These are phyloP conservation scores for Okamejei kenojei DNA, from an alignment of 2,797 vertebrate genomes.

Conservation along the genomic window DNA sequence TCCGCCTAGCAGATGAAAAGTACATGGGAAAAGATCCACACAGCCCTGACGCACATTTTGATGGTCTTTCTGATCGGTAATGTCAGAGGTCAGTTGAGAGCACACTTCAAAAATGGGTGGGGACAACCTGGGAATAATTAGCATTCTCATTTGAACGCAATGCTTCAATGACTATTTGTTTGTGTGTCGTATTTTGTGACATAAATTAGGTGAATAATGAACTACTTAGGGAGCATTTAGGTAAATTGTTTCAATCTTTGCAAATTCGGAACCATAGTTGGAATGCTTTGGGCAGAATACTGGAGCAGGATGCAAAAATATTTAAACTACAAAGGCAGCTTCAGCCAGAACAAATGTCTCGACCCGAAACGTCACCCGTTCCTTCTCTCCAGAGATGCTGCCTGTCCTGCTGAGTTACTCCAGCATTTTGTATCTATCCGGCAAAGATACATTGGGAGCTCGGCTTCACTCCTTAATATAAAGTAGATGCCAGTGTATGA, in stretches of 20 bases:
- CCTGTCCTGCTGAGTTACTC: too few relatives aligned
- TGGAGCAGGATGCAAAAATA: neutral
- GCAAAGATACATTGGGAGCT: neutral
- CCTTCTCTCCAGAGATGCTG: too few relatives aligned
- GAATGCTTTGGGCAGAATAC: neutral
- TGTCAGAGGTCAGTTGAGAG: neutral
- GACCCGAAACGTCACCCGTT: too few relatives aligned
- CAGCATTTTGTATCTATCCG: too few relatives aligned
- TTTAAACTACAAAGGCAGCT: neutral
- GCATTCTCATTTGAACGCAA: neutral
- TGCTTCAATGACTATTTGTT: slow-evolving; percentile 10
- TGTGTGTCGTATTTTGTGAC: neutral
- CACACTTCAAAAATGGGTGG: neutral
- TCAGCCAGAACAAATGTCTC: neutral
- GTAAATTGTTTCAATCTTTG: neutral
- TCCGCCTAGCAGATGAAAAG: neutral
- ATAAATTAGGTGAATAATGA: slow-evolving; percentile 35
- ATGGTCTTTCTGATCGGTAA: neutral
- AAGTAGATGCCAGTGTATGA: neutral
- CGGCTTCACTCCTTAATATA: neutral
- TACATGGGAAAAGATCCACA: neutral
- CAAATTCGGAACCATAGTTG: neutral
- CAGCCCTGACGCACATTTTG: neutral
- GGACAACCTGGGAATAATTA: neutral
- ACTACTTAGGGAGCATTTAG: slow-evolving; percentile 32